phyloP scores from a whole-genome alignment of 2,113 vertebrate genomes.

The Cochlearius cochlearius region DNA sequence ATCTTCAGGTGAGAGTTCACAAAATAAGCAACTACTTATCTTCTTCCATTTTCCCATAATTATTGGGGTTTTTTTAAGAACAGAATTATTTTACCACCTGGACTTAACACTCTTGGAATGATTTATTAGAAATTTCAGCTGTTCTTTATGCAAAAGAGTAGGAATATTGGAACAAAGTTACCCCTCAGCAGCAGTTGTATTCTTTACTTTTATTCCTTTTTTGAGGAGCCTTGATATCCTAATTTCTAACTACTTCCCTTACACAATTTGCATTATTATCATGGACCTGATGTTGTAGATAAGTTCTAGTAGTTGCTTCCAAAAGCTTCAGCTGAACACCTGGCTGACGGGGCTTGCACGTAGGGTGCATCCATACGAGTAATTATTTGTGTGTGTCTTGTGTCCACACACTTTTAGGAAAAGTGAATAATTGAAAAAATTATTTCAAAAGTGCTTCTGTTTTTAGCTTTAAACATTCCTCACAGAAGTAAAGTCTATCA shows the following conservation, averaged over 20 bases:
- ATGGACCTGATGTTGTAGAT: neutral
- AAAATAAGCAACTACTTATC: neutral
- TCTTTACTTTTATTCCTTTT: conserved; percentile 27
- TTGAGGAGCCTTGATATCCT: neutral
- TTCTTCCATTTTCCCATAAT: neutral
- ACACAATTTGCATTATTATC: neutral
- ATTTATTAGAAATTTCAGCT: conserved; percentile 7
- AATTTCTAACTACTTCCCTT: neutral
- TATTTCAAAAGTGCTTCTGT: neutral
- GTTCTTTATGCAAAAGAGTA: neutral
- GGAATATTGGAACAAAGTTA: conserved; percentile 10
- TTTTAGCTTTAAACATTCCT: neutral
- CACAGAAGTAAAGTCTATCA: neutral
- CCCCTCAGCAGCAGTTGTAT: neutral
- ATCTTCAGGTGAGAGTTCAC: neutral
- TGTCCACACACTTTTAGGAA: neutral
- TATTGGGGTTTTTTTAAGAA: neutral
- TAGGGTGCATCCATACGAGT: neutral
- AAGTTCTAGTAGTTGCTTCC: neutral
- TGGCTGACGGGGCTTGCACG: neutral
- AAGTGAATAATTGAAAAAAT: neutral
- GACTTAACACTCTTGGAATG: neutral
- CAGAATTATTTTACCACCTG: neutral
- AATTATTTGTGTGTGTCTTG: neutral
- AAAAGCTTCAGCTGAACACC: neutral